Percentiles rank a stretch among this genome's conserved stretches.
These are phyloP conservation scores for Yponomeuta evonymella DNA, from an alignment of 2,888 invertebrate genomes.

Conservation along the genomic window DNA sequence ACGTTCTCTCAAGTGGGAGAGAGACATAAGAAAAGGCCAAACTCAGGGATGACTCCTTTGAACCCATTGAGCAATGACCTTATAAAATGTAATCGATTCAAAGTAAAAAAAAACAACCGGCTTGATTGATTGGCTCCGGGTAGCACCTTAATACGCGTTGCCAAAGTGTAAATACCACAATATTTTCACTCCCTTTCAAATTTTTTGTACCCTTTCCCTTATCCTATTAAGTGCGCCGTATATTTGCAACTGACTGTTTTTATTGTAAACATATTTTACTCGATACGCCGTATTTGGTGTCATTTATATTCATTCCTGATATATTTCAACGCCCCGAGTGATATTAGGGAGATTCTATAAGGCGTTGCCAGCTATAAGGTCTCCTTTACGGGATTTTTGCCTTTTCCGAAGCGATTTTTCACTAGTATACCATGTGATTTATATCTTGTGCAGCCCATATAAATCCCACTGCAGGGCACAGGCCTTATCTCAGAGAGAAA, in stretches of 20 bases:
- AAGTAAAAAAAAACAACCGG: no score
- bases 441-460: no score
- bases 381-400: not conserved
- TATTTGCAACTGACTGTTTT: constrained; percentile 12
- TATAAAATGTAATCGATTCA: no score
- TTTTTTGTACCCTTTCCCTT: constrained; percentile 11
- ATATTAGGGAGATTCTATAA: not conserved
- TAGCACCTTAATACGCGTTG: no score
- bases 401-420: not conserved
- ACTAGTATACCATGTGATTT: not conserved
- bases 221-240: constrained; percentile 15
- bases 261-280: constrained; percentile 18
- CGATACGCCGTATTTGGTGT: constrained; percentile 35
- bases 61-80: no score
- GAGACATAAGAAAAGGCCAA: no score
- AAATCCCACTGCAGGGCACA: no score
- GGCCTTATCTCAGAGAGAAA: no score
- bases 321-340: constrained; percentile 28
- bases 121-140: no score
- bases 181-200: not conserved
- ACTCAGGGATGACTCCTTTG: no score
- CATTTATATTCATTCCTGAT: constrained; percentile 55
- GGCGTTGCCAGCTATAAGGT: not conserved
- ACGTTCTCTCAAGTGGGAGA: no score
- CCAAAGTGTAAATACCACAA: not conserved